These are phyloP conservation scores for Euplexia lucipara DNA, from an alignment of 2,888 invertebrate genomes.

Conservation along the genomic window DNA sequence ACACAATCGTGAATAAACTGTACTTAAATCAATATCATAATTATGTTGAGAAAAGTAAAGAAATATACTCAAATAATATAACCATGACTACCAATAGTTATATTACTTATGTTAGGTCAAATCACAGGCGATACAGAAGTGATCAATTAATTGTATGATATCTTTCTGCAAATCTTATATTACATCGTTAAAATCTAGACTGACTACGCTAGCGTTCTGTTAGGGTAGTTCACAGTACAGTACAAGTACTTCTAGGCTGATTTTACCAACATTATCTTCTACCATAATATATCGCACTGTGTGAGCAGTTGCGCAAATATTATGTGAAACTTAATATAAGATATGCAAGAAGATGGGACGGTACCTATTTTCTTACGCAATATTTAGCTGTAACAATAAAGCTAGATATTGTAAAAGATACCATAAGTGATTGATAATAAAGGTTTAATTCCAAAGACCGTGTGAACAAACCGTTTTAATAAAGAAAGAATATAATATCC, in stretches of 20 bases:
- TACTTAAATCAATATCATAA: neutral
- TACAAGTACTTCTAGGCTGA: conserved; percentile 50
- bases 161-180: conserved; percentile 44
- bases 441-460: conserved; percentile 55
- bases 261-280: conserved; percentile 35
- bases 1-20: too few species aligned
- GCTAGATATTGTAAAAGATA: conserved; percentile 24
- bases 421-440: conserved; percentile 14
- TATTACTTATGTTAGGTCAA: neutral
- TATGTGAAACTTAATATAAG: conserved; percentile 33
- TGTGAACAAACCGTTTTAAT: conserved; percentile 21
- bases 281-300: conserved; percentile 39
- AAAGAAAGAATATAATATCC: conserved; percentile 53
- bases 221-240: conserved; percentile 54
- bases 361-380: neutral
- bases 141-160: neutral
- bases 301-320: conserved; percentile 39
- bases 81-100: conserved; percentile 1
- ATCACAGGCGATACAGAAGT: conserved; percentile 23
- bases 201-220: conserved; percentile 59
- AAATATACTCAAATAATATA: conserved; percentile 6
- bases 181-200: conserved; percentile 48
- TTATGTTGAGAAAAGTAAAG: neutral
- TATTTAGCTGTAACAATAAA: conserved; percentile 12
- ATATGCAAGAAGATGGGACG: conserved; percentile 29